Conservation (phyloP, 2,888 invertebrate species). For the Cephus spinipes region DNA sequence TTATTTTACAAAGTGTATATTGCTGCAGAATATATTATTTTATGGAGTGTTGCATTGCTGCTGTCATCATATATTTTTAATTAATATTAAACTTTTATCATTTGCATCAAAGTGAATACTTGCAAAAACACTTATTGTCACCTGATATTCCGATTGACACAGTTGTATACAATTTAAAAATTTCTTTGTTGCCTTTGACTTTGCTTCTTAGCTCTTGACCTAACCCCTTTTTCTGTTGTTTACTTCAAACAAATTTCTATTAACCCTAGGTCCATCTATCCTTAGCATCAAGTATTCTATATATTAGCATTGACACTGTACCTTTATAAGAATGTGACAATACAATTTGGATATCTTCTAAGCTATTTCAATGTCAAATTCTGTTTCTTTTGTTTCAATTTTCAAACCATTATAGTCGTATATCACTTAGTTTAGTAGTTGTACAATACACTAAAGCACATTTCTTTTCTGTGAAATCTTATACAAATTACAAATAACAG, state of each 20-base stretch:
- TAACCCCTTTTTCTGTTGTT: conserved; percentile 8
- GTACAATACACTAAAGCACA: not conserved
- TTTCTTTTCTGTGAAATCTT: not conserved
- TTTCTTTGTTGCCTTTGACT: not conserved
- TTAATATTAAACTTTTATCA: not conserved
- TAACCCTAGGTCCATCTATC: not conserved
- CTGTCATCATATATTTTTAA: not conserved
- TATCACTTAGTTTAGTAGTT: not conserved
- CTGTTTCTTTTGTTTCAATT: not conserved
- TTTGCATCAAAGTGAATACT: not conserved
- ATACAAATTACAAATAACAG: not conserved
- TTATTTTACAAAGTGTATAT: not conserved
- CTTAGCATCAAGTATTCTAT: not conserved
- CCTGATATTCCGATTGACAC: not conserved
- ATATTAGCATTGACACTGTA: not conserved
- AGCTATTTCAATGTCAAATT: not conserved
- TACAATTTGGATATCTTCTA: not conserved
- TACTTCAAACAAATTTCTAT: not conserved
- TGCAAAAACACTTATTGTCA: not conserved
- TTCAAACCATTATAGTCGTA: not conserved
- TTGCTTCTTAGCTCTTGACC: not conserved
- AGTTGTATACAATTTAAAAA: not conserved
- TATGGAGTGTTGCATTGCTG: not conserved
- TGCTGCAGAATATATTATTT: not conserved
- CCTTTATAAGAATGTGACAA: not conserved